phyloP scores from a whole-genome alignment of 1,140 invertebrate genomes.

The Vanessa atalanta region DNA sequence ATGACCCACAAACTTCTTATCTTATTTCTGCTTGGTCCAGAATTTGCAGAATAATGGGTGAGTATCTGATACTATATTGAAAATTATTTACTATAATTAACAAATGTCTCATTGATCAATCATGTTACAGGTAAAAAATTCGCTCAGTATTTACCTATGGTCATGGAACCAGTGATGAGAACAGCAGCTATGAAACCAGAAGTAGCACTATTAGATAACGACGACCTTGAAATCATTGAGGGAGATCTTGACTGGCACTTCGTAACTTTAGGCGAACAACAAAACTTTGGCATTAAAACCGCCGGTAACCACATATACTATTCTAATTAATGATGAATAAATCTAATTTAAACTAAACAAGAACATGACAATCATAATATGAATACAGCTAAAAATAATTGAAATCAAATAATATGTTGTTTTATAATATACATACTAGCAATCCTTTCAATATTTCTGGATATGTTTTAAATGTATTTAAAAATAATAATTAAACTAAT shows the following conservation, averaged over 20 bases:
- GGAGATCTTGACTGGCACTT: constrained; percentile 98
- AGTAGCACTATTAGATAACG: constrained; percentile 97
- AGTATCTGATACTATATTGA: constrained; percentile 15
- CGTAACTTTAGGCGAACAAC: constrained; percentile 97
- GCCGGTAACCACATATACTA: constrained; percentile 80
- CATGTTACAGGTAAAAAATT: constrained; percentile 89
- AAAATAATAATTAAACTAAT: constrained; percentile 21
- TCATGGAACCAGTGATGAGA: constrained; percentile 98
- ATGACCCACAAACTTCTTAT: constrained; percentile 98
- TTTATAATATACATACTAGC: too few species aligned
- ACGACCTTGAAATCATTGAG: constrained; percentile 92
- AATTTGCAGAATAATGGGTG: constrained; percentile 98
- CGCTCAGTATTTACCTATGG: constrained; percentile 97
- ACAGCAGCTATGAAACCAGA: constrained; percentile 98
- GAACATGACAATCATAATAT: not conserved
- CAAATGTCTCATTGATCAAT: too few species aligned
- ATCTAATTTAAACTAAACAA: not conserved
- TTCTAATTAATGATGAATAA: not conserved
- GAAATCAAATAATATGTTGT: too few species aligned
- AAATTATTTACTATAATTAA: too few species aligned
- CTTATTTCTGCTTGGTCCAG: constrained; percentile 99
- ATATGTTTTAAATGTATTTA: not conserved
- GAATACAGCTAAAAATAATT: too few species aligned
- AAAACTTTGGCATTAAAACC: constrained; percentile 95
- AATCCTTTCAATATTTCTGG: too few species aligned